These are phyloP conservation scores for Heliconius hermathena DNA, from an alignment of 1,140 invertebrate species.

Conservation along the genomic window DNA sequence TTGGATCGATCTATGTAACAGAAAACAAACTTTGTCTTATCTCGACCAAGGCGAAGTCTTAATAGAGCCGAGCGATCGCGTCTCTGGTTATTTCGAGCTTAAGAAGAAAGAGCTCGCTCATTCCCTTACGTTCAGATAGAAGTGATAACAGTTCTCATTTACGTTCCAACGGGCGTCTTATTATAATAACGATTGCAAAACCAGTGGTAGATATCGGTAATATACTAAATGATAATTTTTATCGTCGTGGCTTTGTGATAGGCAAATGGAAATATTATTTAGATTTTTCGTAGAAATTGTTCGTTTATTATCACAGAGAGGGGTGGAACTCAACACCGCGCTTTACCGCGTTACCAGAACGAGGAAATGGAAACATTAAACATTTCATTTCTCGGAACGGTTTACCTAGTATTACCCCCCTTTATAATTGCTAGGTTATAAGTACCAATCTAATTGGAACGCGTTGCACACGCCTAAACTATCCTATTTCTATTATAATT, in stretches of 20 bases:
- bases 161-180: background rate
- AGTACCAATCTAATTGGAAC: background rate
- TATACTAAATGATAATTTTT: constrained; percentile 4
- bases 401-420: background rate
- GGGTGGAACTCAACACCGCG: no score
- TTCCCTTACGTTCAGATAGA: background rate
- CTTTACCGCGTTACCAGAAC: no score
- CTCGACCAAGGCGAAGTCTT: background rate
- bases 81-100: background rate
- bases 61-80: constrained; percentile 1
- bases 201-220: background rate
- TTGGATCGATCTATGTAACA: no score
- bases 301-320: no score
- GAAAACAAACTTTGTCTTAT: background rate
- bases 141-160: background rate
- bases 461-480: background rate
- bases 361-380: no score
- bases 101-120: background rate
- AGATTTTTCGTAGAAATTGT: background rate
- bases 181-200: background rate
- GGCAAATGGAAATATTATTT: background rate
- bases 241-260: background rate
- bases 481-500: background rate
- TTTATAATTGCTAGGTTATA: background rate
- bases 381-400: no score